phyloP scores from a whole-genome alignment of 1,140 invertebrate genomes.

The Streblospio benedicti region DNA sequence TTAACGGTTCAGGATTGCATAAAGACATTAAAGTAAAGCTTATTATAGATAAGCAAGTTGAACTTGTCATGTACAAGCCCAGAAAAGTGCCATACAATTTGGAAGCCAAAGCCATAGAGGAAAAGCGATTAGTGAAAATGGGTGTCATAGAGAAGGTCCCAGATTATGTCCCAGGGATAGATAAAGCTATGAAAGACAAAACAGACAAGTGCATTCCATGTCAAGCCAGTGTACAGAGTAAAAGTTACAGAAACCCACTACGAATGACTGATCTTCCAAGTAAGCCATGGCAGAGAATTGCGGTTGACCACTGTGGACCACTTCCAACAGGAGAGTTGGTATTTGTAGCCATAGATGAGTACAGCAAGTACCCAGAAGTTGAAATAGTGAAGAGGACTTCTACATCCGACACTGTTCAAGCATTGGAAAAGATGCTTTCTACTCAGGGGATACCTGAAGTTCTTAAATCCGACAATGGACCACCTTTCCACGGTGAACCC shows the following conservation, averaged over 20 bases:
- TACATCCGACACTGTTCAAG: slow-evolving; percentile 10
- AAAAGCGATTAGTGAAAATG: no score
- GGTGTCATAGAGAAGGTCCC: no score
- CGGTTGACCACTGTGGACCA: slow-evolving; percentile 23
- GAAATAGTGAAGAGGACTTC: slow-evolving; percentile 22
- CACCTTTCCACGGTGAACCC: no score
- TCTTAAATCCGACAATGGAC: no score
- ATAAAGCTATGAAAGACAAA: slow-evolving; percentile 25
- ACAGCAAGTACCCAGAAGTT: slow-evolving; percentile 24
- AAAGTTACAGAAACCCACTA: slow-evolving; percentile 24
- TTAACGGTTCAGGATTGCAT: no score
- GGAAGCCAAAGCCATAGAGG: no score
- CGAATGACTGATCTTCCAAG: slow-evolving; percentile 19
- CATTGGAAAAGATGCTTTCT: slow-evolving; percentile 21
- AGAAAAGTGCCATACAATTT: no score
- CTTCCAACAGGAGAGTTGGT: slow-evolving; percentile 26
- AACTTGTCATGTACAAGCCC: no score
- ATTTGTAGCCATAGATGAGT: slow-evolving; percentile 28
- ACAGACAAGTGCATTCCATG: slow-evolving; percentile 29
- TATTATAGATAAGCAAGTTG: no score
- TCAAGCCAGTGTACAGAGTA: slow-evolving; percentile 19
- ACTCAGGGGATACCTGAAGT: no score
- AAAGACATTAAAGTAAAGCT: no score
- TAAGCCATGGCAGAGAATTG: slow-evolving; percentile 22
- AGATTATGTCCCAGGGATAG: slow-evolving; percentile 25